These are phyloP conservation scores for Rugalucina vietnamica DNA, from an alignment of 2,888 invertebrate species.

Conservation along the genomic window DNA sequence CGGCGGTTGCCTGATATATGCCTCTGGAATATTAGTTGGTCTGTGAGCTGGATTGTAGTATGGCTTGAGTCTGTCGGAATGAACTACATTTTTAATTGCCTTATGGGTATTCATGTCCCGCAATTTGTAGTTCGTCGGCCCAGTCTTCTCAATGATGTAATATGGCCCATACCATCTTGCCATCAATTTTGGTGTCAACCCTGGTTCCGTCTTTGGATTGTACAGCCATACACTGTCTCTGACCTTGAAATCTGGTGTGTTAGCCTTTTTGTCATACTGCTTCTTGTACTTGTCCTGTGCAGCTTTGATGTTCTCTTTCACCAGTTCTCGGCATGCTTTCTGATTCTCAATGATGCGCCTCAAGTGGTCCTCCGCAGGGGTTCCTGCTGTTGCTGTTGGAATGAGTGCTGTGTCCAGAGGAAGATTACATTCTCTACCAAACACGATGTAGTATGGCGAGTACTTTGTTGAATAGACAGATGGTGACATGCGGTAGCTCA, in stretches of 20 bases:
- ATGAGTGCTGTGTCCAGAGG: background rate
- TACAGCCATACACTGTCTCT: background rate
- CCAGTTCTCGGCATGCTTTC: background rate
- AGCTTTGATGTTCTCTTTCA: background rate
- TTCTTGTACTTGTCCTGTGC: background rate
- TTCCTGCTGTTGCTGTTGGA: background rate
- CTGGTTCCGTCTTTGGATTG: background rate
- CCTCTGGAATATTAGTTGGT: slow-evolving; percentile 46
- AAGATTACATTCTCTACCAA: background rate
- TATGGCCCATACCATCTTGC: background rate
- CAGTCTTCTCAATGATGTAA: slow-evolving; percentile 30
- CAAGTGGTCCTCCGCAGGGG: background rate
- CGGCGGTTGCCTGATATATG: too few relatives aligned
- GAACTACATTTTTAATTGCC: slow-evolving; percentile 23
- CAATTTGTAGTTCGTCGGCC: slow-evolving; percentile 18
- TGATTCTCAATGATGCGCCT: background rate
- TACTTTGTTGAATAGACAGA: background rate
- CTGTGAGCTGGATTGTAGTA: slow-evolving; percentile 39
- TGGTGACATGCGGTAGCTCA: slow-evolving; percentile 26
- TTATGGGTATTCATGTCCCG: slow-evolving; percentile 30
- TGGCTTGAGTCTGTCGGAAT: slow-evolving; percentile 46
- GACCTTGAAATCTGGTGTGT: background rate
- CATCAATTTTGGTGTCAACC: background rate
- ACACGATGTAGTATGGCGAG: background rate
- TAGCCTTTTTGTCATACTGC: background rate